Evolutionary conservation across 1,140 invertebrate genomes (phyloP).

Genomic region (Zaprionus tsacasi): DNA sequence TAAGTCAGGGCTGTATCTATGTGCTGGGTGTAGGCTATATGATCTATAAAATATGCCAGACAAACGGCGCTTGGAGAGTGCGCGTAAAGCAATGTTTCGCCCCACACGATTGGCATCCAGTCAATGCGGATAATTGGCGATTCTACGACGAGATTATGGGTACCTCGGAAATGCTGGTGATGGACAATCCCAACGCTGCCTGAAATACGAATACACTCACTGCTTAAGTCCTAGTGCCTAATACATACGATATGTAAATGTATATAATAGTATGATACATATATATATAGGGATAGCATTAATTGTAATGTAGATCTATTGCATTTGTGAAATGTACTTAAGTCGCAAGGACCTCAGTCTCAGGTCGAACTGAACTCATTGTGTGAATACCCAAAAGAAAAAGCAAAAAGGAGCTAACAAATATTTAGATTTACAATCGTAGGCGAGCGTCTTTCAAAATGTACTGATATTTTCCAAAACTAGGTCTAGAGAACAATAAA

Average conservation of each 20-base stretch:
- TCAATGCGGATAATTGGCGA: slow-evolving; percentile 72
- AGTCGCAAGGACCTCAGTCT: slow-evolving; percentile 33
- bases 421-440: slow-evolving; percentile 23
- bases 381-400: slow-evolving; percentile 40
- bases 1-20: slow-evolving; percentile 65
- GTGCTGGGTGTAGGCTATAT: slow-evolving; percentile 63
- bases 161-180: slow-evolving; percentile 79
- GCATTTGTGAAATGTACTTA: slow-evolving; percentile 46
- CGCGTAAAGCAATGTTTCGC: slow-evolving; percentile 69
- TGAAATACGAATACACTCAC: slow-evolving; percentile 23
- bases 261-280: neutral
- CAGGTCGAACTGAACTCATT: slow-evolving; percentile 56
- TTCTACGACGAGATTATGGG: slow-evolving; percentile 82
- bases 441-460: slow-evolving; percentile 41
- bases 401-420: slow-evolving; percentile 1
- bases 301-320: slow-evolving; percentile 8
- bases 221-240: slow-evolving; percentile 64
- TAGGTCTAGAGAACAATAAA: slow-evolving; percentile 74
- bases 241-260: slow-evolving; percentile 4
- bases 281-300: neutral
- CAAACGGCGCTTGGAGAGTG: slow-evolving; percentile 59
- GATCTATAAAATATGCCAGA: slow-evolving; percentile 68
- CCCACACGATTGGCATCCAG: slow-evolving; percentile 82
- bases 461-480: slow-evolving; percentile 78
- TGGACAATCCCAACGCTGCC: slow-evolving; percentile 59